Base-by-base conservation (phyloP, 2,797 vertebrate genomes). In the Muscicapa striata region DNA sequence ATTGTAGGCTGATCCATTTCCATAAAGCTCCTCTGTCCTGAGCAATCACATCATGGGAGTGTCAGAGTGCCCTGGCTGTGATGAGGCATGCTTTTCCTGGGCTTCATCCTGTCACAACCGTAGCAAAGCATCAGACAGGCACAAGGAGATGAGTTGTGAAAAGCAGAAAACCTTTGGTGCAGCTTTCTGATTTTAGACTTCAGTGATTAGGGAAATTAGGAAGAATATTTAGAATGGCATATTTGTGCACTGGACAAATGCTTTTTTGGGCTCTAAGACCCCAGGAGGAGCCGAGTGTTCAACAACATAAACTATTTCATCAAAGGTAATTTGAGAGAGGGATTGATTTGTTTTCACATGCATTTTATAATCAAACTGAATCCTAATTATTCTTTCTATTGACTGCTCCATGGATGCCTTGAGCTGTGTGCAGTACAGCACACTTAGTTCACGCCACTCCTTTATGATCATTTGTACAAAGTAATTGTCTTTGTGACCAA, bases 1-100 rank as follows among this genome's bases (percentile, higher is more conserved):
- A 77, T 88, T 67, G 77, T 69, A 79, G 90, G 62, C 68, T 86
- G 90, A 81, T 89, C 66, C 70, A 74, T 95, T 97, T 95, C 96
- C 91, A 90, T 84, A 88, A 86, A 70, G 75, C 93, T 95, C 34
- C 58, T 82, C 83, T 86, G 79, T 94, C 89, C 93, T 91, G 38
- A 83, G 64, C 85, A 91, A 84, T 94, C 94, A 79, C 2, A 0
- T 88, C 69, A 40, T 64, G 77, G 19, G 3, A 16, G 81, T 95
- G 94, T 94, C 94, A 91, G 90, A 64, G 87, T 23, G 4, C 61
- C 51, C 72, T 32, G 45, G 68, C 63, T 89, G 72, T 40, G 87
- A 82, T 82, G 86, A 88, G 70, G 17, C 77, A 84, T 43, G 70
- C 66, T 80, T 93, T 94, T 91, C 67, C 74, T 89, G 54, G 67